Conservation (phyloP, 2,797 vertebrate genomes). For the Hapalemur alaotrensis region DNA sequence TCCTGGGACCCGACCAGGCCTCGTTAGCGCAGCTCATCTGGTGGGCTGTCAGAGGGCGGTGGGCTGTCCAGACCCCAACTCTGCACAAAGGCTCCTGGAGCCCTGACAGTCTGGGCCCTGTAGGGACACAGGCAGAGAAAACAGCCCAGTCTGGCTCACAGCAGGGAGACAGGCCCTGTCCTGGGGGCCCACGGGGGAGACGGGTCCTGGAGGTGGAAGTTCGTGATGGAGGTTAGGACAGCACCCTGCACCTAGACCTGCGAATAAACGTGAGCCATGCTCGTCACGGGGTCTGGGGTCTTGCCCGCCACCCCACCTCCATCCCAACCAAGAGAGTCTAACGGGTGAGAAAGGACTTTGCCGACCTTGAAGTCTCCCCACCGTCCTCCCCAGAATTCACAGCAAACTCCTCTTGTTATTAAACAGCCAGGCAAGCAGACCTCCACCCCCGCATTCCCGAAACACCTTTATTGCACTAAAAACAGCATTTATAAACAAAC, state of each 20-base stretch:
- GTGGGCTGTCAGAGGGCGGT: not conserved
- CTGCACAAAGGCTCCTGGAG: not conserved
- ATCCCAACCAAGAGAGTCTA: not conserved
- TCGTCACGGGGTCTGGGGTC: not conserved
- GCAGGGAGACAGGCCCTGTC: not conserved
- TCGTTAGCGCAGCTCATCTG: not conserved
- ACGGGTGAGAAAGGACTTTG: not conserved
- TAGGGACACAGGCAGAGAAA: not conserved
- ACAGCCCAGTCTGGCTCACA: not conserved
- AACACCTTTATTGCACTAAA: constrained; percentile 85
- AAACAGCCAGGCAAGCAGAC: constrained; percentile 1
- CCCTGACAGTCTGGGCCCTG: not conserved
- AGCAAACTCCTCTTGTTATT: not conserved
- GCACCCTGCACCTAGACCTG: not conserved
- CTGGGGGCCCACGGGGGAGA: not conserved
- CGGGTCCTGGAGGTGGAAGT: not conserved
- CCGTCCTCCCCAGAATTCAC: not conserved
- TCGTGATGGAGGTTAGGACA: not conserved
- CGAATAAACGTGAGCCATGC: not conserved
- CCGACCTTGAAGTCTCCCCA: rapidly evolving
- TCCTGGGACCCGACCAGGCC: not conserved
- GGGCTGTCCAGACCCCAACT: not conserved
- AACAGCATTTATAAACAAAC: constrained; percentile 82
- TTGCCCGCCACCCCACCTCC: no score
- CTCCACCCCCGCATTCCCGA: constrained; percentile 66